These are phyloP conservation scores for Eudasyphora cyanicolor DNA, from an alignment of 2,888 invertebrate genomes.

Conservation along the genomic window DNA sequence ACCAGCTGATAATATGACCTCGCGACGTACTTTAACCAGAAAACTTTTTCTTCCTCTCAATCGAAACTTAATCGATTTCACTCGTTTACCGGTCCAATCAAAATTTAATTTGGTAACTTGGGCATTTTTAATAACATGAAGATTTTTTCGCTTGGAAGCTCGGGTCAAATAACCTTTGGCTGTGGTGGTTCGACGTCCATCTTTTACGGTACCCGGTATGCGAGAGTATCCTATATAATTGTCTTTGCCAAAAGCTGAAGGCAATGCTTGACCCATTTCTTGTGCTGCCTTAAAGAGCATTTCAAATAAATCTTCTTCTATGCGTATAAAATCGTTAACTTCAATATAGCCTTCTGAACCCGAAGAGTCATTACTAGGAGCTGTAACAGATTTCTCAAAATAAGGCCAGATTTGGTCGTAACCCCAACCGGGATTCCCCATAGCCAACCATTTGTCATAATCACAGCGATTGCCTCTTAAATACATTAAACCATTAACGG, in stretches of 20 bases:
- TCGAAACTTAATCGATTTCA: conserved; percentile 78
- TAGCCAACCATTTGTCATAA: conserved; percentile 81
- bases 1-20: conserved; percentile 76
- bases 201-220: conserved; percentile 81
- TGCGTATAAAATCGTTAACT: conserved; percentile 71
- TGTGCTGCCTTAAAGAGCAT: conserved; percentile 85
- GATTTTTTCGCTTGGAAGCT: conserved; percentile 77
- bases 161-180: conserved; percentile 82
- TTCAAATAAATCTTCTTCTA: conserved; percentile 77
- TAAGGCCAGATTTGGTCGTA: conserved; percentile 80
- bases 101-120: conserved; percentile 81
- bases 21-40: conserved; percentile 64
- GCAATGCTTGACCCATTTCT: conserved; percentile 83
- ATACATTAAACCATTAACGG: conserved; percentile 83
- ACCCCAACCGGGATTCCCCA: conserved; percentile 82
- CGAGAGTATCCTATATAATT: conserved; percentile 81
- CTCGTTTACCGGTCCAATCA: conserved; percentile 78
- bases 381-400: conserved; percentile 81
- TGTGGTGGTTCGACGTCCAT: conserved; percentile 81
- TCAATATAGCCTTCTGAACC: conserved; percentile 80
- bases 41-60: conserved; percentile 76
- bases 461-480: conserved; percentile 82
- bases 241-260: conserved; percentile 85
- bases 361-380: conserved; percentile 76
- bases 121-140: conserved; percentile 81